These are phyloP conservation scores for Syrmaticus mikado DNA, from an alignment of 2,113 vertebrate species.

Conservation along the genomic window DNA sequence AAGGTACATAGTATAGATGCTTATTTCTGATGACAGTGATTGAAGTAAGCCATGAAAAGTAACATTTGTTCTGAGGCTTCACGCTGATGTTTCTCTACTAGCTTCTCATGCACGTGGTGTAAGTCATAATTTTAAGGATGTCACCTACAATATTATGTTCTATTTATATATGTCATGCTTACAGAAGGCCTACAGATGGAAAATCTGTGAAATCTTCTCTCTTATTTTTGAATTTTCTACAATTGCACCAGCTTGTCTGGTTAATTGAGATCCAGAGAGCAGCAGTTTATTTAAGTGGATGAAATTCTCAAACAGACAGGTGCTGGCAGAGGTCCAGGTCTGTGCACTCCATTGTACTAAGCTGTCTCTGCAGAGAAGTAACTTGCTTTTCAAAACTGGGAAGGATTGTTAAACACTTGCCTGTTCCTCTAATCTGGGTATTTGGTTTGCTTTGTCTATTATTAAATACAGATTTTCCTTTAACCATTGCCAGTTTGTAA, in stretches of 20 bases:
- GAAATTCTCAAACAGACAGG: constrained; percentile 56
- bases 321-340: constrained; percentile 50
- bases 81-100: constrained; percentile 36
- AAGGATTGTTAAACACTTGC: not conserved
- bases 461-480: constrained; percentile 13
- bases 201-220: constrained; percentile 34
- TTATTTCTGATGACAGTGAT: constrained; percentile 54
- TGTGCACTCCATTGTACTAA: constrained; percentile 50
- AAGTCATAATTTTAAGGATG: constrained; percentile 59
- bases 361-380: constrained; percentile 33
- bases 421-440: not conserved
- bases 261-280: constrained; percentile 60
- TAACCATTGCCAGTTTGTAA: not conserved
- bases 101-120: constrained; percentile 14
- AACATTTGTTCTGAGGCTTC: constrained; percentile 54
- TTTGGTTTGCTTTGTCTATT: not conserved
- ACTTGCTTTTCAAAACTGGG: not conserved
- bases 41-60: constrained; percentile 48
- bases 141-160: constrained; percentile 37
- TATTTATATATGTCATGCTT: constrained; percentile 58
- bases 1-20: not conserved
- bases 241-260: constrained; percentile 43
- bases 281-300: constrained; percentile 64
- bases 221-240: constrained; percentile 39
- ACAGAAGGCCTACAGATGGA: constrained; percentile 62